Base-by-base conservation (phyloP, 2,888 invertebrate species). In the Hyles lineata region DNA sequence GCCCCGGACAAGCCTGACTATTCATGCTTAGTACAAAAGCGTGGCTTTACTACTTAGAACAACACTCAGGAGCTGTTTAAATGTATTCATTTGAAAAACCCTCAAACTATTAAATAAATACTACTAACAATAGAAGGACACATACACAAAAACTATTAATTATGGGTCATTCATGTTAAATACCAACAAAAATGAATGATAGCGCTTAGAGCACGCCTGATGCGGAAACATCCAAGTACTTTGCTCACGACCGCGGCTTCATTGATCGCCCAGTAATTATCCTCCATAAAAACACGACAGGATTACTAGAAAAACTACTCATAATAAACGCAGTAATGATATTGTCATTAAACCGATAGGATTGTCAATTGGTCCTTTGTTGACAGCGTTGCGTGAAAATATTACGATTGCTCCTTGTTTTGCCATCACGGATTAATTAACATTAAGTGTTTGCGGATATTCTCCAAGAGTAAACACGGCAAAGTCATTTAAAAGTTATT, bases 201-300 rank as follows among this genome's bases (percentile, higher is more conserved):
- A 50, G 21, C 17, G 67, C 7, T 21, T 21, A 67, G 67, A 67
- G 43, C 23, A 67, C 43, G 50, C 17, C 67, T 67, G 17, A 67
- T 50, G 67, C 67, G 67, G 67, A 67, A 67, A 67, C 43, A 67
- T 23, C 50, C 4, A 17, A 67, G 67, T 25, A 43, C 58, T 63
- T 60, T 3, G 58, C 50, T 67, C 67, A 67, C 67, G 67, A 67
- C 23, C 15, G 67, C 23, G 25, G 43, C 50, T 50, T 67, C 67
- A 50, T 67, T 67, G 67, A 67, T 67, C 50, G 7, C 43, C 21
- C 67, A 23, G 17, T 67, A 67, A 67, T 67, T 67, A 67, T 23
- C 23, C 7, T 23, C 67, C 7, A n/a, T 43, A 67, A 67, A 43
- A 67, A 67, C 63, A 43, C 9, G 2, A 15, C 5, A 67, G 67